Evolutionary conservation across 2,797 vertebrate genomes (phyloP), one percentile per base, ranked within the genome.

Genomic region (Sebastes itinus): DNA sequence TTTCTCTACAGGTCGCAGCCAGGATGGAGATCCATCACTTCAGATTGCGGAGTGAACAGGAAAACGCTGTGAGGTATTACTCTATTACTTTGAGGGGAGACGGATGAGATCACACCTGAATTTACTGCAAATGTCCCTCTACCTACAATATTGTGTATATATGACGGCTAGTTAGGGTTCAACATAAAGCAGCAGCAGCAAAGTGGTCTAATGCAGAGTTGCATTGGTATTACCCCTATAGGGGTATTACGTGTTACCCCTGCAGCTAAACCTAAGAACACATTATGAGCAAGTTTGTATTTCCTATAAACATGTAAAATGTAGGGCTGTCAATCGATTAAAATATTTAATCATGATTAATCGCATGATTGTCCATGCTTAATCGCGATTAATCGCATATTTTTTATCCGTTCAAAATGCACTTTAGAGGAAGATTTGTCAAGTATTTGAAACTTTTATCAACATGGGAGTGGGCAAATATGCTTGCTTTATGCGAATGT

Each of bases 1-100:
- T 88, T 82, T 73, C 59, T 73, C 49, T 69, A 46, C 49, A 42
- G 42, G 32, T 25, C 0, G 13, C 56, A 23, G 55, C 16, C 46
- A 20, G 49, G 54, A 74, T 32, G 13, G 42, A 71, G 22, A 81
- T 80, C 68, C 7, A 77, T 81, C 38, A 18, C 27, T 75, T 56
- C 54, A 69, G 74, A 77, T 78, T 27, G 52, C 63, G 27, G 54
- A 62, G 27, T 38, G 46, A 86, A 73, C 11, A 56, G 35, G 23
- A 74, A 82, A 84, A 68, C 35, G 56, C 20, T 38, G 56, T 25
- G 58, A 49, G 73, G 30, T 71, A 64, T 83, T 60, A 58, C 38
- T 38, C 65, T 67, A 56, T 61, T 25, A 63, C 6, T 28, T 2
- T 27, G 18, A 76, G 4, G 14, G 18, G 6, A 59, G 61, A 70